Evolutionary conservation across 2,797 vertebrate species (phyloP).

Genomic region (Typhlichthys subterraneus): DNA sequence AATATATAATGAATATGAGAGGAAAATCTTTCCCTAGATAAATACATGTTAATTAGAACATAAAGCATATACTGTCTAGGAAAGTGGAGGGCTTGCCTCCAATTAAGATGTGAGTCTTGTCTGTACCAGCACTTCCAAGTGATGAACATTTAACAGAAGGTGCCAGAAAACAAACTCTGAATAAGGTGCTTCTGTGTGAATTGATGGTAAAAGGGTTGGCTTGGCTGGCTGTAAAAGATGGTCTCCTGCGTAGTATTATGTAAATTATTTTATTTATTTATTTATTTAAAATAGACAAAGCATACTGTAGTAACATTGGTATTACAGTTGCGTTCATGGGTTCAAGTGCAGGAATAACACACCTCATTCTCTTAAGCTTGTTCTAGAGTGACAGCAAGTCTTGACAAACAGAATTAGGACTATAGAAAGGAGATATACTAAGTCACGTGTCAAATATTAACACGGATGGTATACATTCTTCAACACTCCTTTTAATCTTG

Average conservation of each 20-base stretch:
- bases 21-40: slow-evolving; percentile 16
- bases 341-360: no score
- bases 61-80: slow-evolving; percentile 22
- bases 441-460: slow-evolving; percentile 69
- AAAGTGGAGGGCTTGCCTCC: slow-evolving; percentile 20
- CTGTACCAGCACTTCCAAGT: slow-evolving; percentile 26
- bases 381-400: slow-evolving; percentile 32
- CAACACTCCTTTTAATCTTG: slow-evolving; percentile 42
- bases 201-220: slow-evolving; percentile 36
- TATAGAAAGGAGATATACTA: slow-evolving; percentile 35
- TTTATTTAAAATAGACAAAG: no score
- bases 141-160: no score
- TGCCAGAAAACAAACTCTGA: slow-evolving; percentile 41
- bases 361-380: slow-evolving; percentile 10
- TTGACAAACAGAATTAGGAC: slow-evolving; percentile 35
- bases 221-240: slow-evolving; percentile 7
- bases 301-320: no score
- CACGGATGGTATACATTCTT: slow-evolving; percentile 57
- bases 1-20: neutral
- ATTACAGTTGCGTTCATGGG: no score
- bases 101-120: slow-evolving; percentile 28
- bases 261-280: no score
- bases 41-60: slow-evolving; percentile 41
- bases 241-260: no score
- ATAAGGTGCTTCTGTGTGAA: slow-evolving; percentile 43